Evolutionary conservation across 2,797 vertebrate genomes (phyloP), one percentile per base, ranked within the genome.

Genomic region (Okamejei kenojei): DNA sequence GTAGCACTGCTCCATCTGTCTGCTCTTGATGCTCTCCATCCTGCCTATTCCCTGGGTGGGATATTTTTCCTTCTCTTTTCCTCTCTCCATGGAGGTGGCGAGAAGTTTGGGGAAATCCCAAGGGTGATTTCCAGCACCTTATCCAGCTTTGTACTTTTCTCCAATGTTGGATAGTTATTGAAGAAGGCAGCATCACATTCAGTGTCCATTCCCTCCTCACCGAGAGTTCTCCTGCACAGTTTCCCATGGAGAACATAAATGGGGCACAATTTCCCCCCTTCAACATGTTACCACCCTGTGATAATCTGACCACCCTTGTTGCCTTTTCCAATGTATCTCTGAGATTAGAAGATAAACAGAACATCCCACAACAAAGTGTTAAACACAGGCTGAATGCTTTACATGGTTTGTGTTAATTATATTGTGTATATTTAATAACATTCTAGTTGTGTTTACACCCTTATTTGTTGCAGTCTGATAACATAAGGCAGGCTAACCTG

Each of bases 401-500:
- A 68, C 65, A 65, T 19, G 63, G 82, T 35, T 88, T 19, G 32
- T 32, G 61, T 65, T 65, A 32, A 35, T 61, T n/a, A n/a, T 61
- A 86, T 21, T 68, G 58, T 32, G 32, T 88, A 68, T 88, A 23
- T 88, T 68, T 68, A 21, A 58, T 68, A 21, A 58, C 71, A 5
- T 73, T 88, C 84, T 32, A n/a, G n/a, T 88, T 32, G 0, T 88
- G n/a, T 68, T 88, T 65, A 35, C 84, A 88, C n/a, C 32, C n/a
- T 88, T 61, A 32, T 88, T 68, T 68, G n/a, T 35, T 68, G n/a
- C n/a, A 68, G 17, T 88, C 3, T 38, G 45, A 23, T 73, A 76
- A 92, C 23, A 54, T 92, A 32, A 76, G 68, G 45, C 71, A 73
- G 73, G 90, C 71, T 74, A 76, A 76, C 90, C 54, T 92, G 90